Evolutionary conservation across 1,140 invertebrate species (phyloP), one percentile per base, ranked within the genome.

Genomic region (Vollenhovia emeryi): DNA sequence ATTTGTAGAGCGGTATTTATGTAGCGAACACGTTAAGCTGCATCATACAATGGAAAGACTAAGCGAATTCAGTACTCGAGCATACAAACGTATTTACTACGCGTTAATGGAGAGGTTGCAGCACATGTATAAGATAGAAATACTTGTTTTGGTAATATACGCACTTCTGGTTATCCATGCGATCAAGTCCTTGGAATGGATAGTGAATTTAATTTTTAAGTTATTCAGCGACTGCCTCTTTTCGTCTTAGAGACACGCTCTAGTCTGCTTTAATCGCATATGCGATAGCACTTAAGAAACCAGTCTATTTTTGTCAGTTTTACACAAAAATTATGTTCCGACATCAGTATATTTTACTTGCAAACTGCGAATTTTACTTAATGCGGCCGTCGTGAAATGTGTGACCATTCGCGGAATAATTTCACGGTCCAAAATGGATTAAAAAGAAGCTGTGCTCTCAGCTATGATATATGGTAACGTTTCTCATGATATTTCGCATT

Each of bases 71-170:
- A 91, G 93, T 36, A 91, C 76, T 66, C 90, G 87, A 76, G 91
- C 91, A 57, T 88, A 90, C 11, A 89, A 91, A 50, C 89, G 92
- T 62, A 93, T 94, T 62, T 94, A 93, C 45, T 86, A 91, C 52
- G 89, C 92, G 15, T 64, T 93, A 48, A 89, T 90, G 87, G 92
- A 94, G 50, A 91, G 86, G 84, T 86, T 92, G 45, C 90, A 93
- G 59, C 90, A 94, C 66, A 92, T 93, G 90, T 93, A 94, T 82
- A 94, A 91, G 87, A 92, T 94, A 85, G 93, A 93, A 88, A 93
- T 93, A 86, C 83, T 93, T 60, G 91, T 94, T 78, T 59, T 94
- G 8, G 82, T 93, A 69, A 87, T 93, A 52, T 90, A 93, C 62
- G 91, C 88, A 2, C 48, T 93, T 55, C 85, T 92, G 60, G 74